These are phyloP conservation scores for Eupithecia dodoneata DNA, from an alignment of 2,888 invertebrate genomes.

Conservation along the genomic window DNA sequence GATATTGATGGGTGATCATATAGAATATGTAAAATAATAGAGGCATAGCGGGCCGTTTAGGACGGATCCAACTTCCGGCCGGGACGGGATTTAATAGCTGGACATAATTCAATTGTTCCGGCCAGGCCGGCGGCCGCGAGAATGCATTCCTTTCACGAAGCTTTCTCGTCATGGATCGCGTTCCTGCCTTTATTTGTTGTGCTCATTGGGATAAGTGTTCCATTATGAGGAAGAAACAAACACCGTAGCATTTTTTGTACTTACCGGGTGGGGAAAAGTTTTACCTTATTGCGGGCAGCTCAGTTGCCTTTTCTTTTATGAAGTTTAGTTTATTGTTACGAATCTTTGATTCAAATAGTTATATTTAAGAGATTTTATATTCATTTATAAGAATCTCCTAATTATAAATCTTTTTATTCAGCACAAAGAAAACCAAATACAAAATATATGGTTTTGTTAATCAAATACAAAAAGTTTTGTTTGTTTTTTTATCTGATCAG, in stretches of 20 bases:
- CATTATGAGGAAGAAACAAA: not conserved
- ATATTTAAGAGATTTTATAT: too few species aligned
- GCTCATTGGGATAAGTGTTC: slow-evolving; percentile 15
- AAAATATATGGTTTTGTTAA: too few species aligned
- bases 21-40: not conserved
- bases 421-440: too few species aligned
- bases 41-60: slow-evolving; percentile 52
- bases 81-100: slow-evolving; percentile 69
- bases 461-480: too few species aligned
- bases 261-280: not conserved
- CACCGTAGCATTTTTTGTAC: not conserved
- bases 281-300: not conserved
- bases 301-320: not conserved
- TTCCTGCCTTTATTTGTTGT: slow-evolving; percentile 45
- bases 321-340: not conserved
- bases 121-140: slow-evolving; percentile 70
- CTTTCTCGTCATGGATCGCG: slow-evolving; percentile 49
- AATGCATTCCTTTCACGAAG: slow-evolving; percentile 63
- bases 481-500: too few species aligned
- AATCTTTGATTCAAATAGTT: not conserved
- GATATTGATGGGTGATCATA: not conserved
- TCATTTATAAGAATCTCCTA: too few species aligned
- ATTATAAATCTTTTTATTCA: too few species aligned
- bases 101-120: slow-evolving; percentile 77
- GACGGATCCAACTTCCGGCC: slow-evolving; percentile 55